A percentile compares a stretch with the other conserved stretches of the same genome.
Conservation (phyloP, 2,113 vertebrate species). For the Lutjanus erythropterus region DNA sequence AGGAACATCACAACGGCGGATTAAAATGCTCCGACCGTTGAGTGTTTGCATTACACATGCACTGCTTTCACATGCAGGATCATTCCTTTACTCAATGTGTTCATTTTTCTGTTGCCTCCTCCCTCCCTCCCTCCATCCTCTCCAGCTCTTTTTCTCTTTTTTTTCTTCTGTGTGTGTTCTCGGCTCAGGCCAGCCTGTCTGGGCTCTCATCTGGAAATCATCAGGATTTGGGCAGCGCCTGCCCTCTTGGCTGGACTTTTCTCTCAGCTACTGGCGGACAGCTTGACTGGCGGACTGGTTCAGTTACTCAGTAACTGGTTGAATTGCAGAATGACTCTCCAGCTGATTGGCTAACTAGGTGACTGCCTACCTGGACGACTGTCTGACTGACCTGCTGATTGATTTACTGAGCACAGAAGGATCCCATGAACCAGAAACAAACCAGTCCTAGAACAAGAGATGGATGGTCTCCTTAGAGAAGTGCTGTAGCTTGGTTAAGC, state of each 20-base stretch:
- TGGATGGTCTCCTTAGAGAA: not conserved
- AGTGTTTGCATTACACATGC: constrained; percentile 3
- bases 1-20: not conserved
- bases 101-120: constrained; percentile 37
- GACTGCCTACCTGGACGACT: not conserved
- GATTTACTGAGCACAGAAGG: constrained; percentile 5
- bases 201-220: constrained; percentile 81
- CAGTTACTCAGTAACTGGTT: constrained; percentile 37
- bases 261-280: constrained; percentile 52
- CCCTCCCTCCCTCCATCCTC: constrained; percentile 21
- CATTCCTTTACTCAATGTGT: constrained; percentile 17
- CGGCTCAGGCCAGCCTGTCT: constrained; percentile 48
- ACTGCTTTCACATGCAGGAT: constrained; percentile 5
- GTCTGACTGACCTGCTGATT: not conserved
- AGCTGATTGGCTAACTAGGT: constrained; percentile 11
- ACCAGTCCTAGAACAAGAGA: not conserved
- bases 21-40: not conserved
- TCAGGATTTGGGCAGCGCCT: constrained; percentile 60
- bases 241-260: constrained; percentile 57
- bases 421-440: constrained; percentile 12
- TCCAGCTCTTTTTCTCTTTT: not conserved
- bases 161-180: constrained; percentile 39
- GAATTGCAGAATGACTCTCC: constrained; percentile 25
- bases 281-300: constrained; percentile 38
- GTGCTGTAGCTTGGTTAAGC: not conserved